Evolutionary conservation across 2,797 vertebrate genomes (phyloP), one percentile per base, ranked within the genome.

Genomic region (Catamblyrhynchus diadema): DNA sequence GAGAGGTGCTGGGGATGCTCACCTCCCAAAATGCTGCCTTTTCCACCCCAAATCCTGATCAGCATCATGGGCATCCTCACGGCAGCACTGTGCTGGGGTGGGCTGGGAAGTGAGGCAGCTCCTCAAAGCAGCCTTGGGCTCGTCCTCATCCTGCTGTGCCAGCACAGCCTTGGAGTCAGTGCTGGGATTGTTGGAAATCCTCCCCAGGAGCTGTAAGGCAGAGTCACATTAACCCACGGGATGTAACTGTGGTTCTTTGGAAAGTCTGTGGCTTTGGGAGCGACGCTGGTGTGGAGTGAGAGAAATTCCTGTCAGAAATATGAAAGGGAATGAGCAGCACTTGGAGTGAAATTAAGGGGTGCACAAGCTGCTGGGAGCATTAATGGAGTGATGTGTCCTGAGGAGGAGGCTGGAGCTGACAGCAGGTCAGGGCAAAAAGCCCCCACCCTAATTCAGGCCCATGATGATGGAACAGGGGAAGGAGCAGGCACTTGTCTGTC

Each of bases 401-500:
- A 47, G 1, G 28, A 35, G 54, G 67, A 65, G 64, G 67, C 17
- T 71, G 74, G 89, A 65, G 85, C 56, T 65, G 56, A 59, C 42
- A 30, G 64, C 0, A 11, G 64, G 71, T 65, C 53, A 9, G 50
- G 59, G 14, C n/a, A 37, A 27, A 59, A 62, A 59, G 56, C 22
- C 42, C 2, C 3, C 54, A 47, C 20, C 53, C 60, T n/a, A 3
- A 30, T 60, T 57, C 33, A 56, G 70, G 12, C 11, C 65, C 48
- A 0, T 0, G 0, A 1, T 81, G 47, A 17, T 2, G 7, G 67
- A 67, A 24, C 8, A 25, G 45, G n/a, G 39, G 35, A 14, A 27
- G 81, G 57, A 53, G 59, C 4, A 4, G 62, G 24, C 0, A 0
- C 0, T 0, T 54, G 44, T 20, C 33, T 0, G 0, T 61, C 42